Base-by-base conservation (phyloP, 2,888 invertebrate species). In the Torymus tubicola region DNA sequence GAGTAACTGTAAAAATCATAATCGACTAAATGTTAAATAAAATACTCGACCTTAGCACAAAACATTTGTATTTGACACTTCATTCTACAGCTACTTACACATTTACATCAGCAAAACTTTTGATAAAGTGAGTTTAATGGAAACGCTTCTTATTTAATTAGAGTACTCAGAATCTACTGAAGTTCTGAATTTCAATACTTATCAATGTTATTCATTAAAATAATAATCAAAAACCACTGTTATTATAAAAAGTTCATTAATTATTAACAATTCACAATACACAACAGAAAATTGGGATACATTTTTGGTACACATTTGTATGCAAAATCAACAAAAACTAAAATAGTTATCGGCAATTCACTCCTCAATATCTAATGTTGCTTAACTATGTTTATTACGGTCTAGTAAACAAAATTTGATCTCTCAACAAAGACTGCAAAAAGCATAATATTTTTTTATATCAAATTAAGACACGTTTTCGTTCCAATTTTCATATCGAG, bases 11-110 rank as follows among this genome's bases (percentile, higher is more conserved):
- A 79, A 80, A 82, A 80, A 82, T 77, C 60, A 77, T 80, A 80
- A 82, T 77, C 80, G 77, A 77, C 58, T 82, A 14, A 77, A 82
- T 82, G 73, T 82, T 70, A 77, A 77, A 77, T 73, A 77, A 82
- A 76, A 72, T 73, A 79, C 50, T 73, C 60, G 72, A 55, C 4
- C 73, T 79, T 68, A 79, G 68, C 52, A 73, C 57, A 18, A 55
- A 50, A 42, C 13, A 67, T 80, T 42, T 57, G 73, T 42, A 42
- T 42, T 42, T 42, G 10, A 42, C 42, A 42, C 42, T 42, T 42
- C 42, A 42, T 42, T 42, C 42, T 42, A 8, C 42, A 42, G 42
- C 42, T 42, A 42, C 42, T 42, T 42, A 42, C 16, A 52, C 21
- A 8, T 52, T 60, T 12, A 68, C 58, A 52, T 18, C 53, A 55